phyloP scores from a whole-genome alignment of 2,888 invertebrate species.

The Andricus curvator region DNA sequence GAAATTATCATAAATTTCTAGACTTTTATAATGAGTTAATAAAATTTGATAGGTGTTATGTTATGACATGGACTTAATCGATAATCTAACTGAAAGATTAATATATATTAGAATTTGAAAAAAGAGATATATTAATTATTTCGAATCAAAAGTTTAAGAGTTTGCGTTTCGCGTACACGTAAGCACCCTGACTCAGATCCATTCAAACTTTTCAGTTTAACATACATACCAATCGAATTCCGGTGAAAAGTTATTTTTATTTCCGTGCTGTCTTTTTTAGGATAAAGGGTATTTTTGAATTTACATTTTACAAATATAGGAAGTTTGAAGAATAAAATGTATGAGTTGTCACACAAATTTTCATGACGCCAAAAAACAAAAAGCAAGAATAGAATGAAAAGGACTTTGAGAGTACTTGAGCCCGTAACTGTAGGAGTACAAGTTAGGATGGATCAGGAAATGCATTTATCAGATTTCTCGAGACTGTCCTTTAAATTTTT shows the following conservation, averaged over 20 bases:
- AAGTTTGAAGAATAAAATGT: neutral
- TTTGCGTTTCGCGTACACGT: conserved; percentile 17
- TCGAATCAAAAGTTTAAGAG: neutral
- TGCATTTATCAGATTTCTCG: neutral
- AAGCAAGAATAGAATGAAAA: neutral
- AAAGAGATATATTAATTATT: neutral
- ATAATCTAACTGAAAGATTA: neutral
- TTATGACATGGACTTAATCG: neutral
- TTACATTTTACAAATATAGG: neutral
- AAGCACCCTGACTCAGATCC: neutral
- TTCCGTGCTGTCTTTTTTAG: neutral
- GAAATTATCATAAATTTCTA: neutral
- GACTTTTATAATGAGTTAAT: neutral
- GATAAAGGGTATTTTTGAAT: neutral
- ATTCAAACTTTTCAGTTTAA: conserved; percentile 18
- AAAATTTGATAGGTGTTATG: neutral
- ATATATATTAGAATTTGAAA: neutral
- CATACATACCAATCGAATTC: conserved; percentile 9
- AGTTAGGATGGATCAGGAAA: neutral
- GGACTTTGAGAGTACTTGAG: neutral
- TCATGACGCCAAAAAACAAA: neutral
- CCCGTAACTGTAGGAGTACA: no score
- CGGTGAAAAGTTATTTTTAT: conserved; percentile 6
- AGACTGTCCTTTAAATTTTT: no score
- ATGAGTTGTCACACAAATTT: neutral